phyloP scores from a whole-genome alignment of 37 sponge, comb jelly and placozoan genomes.

The Eunapius fragilis region DNA sequence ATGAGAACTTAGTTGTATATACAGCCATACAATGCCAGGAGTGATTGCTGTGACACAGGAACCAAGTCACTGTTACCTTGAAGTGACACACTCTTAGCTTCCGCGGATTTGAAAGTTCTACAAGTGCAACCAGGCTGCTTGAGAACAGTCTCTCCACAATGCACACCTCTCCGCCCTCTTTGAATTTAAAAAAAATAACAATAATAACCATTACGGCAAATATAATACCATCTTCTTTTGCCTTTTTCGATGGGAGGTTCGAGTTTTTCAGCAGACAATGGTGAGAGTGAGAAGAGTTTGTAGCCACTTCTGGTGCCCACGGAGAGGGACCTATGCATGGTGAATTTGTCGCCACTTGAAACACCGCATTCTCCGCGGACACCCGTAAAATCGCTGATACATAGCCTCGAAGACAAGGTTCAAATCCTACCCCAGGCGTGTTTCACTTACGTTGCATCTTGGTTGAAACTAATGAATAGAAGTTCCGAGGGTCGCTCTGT shows the following conservation, averaged over 20 bases:
- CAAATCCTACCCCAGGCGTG: background rate
- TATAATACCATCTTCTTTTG: background rate
- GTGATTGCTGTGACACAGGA: background rate
- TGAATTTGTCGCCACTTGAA: background rate
- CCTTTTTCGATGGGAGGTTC: constrained; percentile 71
- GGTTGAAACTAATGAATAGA: constrained; percentile 89
- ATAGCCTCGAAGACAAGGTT: too few relatives aligned
- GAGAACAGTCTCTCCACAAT: constrained; percentile 95
- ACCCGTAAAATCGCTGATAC: background rate
- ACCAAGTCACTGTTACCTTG: constrained; percentile 58
- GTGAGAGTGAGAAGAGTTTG: constrained; percentile 66
- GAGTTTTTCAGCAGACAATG: constrained; percentile 21
- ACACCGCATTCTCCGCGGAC: background rate
- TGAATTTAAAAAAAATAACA: background rate
- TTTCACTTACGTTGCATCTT: constrained; percentile 79
- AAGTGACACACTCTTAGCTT: constrained; percentile 97
- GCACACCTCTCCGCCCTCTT: constrained; percentile 87
- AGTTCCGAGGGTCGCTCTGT: constrained; percentile 60
- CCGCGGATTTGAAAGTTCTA: constrained; percentile 77
- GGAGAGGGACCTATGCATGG: constrained; percentile 62
- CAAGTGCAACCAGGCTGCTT: constrained; percentile 95
- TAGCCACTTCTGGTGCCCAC: constrained; percentile 86
- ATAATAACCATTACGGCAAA: background rate
- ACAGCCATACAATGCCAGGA: background rate
- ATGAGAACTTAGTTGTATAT: too few relatives aligned